phyloP scores from a whole-genome alignment of 2,888 invertebrate species.

The Synanthedon tipuliformis region DNA sequence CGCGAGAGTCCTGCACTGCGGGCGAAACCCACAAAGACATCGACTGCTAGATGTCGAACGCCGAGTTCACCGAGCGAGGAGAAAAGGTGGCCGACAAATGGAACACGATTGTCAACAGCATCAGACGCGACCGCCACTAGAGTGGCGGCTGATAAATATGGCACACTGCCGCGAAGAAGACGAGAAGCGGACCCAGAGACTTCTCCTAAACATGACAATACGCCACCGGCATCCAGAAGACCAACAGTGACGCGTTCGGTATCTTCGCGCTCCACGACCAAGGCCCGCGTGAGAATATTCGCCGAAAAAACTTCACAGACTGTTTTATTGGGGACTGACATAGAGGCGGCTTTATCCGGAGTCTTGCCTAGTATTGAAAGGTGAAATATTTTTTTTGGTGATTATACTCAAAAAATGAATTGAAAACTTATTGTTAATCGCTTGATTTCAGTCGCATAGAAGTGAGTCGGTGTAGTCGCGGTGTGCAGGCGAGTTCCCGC shows the following conservation, averaged over 20 bases:
- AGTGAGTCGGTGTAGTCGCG: conserved; percentile 64
- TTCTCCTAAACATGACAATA: conserved; percentile 52
- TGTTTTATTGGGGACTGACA: conserved; percentile 76
- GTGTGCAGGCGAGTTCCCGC: conserved; percentile 75
- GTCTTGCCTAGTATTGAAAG: conserved; percentile 57
- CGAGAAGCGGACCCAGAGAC: conserved; percentile 75
- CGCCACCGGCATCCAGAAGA: conserved; percentile 44
- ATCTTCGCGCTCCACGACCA: conserved; percentile 48
- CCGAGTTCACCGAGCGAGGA: conserved; percentile 76
- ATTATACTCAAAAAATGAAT: neutral
- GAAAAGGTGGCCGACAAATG: conserved; percentile 76
- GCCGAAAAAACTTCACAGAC: conserved; percentile 85
- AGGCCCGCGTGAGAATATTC: conserved; percentile 75
- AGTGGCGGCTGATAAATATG: conserved; percentile 77
- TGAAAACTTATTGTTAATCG: neutral
- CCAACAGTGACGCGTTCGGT: conserved; percentile 50
- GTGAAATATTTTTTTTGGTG: conserved; percentile 14
- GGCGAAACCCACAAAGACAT: conserved; percentile 65
- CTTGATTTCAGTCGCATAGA: conserved; percentile 32
- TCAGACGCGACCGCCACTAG: conserved; percentile 43
- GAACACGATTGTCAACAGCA: conserved; percentile 39
- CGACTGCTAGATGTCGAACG: conserved; percentile 70
- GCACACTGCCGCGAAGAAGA: conserved; percentile 80
- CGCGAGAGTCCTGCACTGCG: conserved; percentile 57
- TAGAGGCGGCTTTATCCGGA: conserved; percentile 79